phyloP scores from a whole-genome alignment of 2,113 vertebrate genomes.

The Maccullochella peelii region DNA sequence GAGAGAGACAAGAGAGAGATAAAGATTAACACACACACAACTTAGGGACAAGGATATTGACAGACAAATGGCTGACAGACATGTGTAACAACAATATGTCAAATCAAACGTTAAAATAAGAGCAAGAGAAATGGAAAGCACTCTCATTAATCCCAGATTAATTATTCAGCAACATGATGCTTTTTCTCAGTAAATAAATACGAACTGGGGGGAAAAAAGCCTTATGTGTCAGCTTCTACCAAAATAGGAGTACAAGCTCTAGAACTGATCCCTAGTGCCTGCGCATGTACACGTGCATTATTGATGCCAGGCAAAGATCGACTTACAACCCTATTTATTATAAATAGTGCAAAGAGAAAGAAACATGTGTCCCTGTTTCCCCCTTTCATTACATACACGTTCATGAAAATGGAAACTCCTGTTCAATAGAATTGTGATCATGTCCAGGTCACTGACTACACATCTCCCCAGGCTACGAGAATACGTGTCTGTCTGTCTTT shows the following conservation, averaged over 20 bases:
- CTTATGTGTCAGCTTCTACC: background rate
- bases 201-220: background rate
- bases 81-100: background rate
- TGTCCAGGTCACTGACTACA: conserved; percentile 73
- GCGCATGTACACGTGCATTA: conserved; percentile 27
- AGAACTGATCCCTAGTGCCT: background rate
- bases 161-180: background rate
- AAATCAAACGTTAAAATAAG: background rate
- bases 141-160: background rate
- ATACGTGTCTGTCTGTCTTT: conserved; percentile 16
- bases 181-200: background rate
- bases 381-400: conserved; percentile 22
- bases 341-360: conserved; percentile 23
- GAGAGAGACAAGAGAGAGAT: conserved; percentile 29
- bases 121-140: background rate
- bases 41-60: background rate
- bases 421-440: conserved; percentile 64
- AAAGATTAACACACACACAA: conserved; percentile 15
- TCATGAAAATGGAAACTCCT: conserved; percentile 66
- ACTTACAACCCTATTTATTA: conserved; percentile 50
- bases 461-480: conserved; percentile 54
- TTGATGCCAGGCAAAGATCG: conserved; percentile 39
- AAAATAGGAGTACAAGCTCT: background rate
- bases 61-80: background rate
- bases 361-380: conserved; percentile 23